Base-by-base conservation (phyloP, 2,113 vertebrate genomes). In the Riparia riparia region DNA sequence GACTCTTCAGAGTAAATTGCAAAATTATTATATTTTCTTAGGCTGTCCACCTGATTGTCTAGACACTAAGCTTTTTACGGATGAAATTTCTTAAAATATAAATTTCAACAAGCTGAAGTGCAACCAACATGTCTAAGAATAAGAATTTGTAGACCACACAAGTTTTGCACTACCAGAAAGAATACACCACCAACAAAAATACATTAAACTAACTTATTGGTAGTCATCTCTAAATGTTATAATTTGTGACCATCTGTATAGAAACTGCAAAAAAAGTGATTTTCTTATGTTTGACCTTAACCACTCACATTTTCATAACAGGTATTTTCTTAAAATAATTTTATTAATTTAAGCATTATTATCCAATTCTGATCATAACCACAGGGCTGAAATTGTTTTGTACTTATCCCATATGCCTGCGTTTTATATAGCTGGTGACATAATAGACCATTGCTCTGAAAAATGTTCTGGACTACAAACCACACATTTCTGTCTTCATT, bases 211-310 rank as follows among this genome's bases (percentile, higher is more conserved):
- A 58, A 54, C 6, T 19, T 44, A 8, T 7, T 21, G 39, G 8
- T 21, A 51, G 16, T 39, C 17, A 41, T 64, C 44, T 45, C 39
- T 51, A 66, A 73, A 61, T 34, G 1, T 39, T 54, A 54, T 29
- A 0, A 77, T 45, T 82, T 66, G 7, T 63, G 39, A 29, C 18
- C 7, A 37, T 7, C 17, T 22, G 14, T 19, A 70, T 3, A 84
- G 10, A 47, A 25, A 50, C 2, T 29, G 19, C 0, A 60, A 76
- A 49, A 22, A 57, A 15, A 6, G 2, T 1, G 1, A 3, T n/a
- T 47, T 20, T 82, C 47, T 79, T 80, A 17, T 34, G 21, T 60
- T 72, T 60, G 11, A 64, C 7, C 11, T 76, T 29, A 74, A 18
- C 44, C 3, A 32, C 26, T 79, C 32, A 34, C 4, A 51, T 47